Evolutionary conservation across 2,797 vertebrate genomes (phyloP), one percentile per base, ranked within the genome.

Genomic region (Ptychadena robeensis): DNA sequence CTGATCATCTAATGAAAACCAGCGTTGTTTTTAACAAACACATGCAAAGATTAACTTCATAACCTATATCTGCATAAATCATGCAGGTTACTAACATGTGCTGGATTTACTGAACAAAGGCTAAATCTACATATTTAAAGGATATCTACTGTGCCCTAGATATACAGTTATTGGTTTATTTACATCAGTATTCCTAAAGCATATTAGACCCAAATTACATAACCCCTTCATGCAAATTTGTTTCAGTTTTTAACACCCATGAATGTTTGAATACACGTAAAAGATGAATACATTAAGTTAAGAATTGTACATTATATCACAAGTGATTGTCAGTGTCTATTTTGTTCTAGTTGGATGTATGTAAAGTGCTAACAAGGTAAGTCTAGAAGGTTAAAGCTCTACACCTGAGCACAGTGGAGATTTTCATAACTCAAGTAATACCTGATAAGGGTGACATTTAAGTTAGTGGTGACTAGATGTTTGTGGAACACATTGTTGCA

Each of bases 261-360:
- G 18, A 22, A 22, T 61, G 11, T 61, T 61, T 61, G 25, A 3
- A 61, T 28, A 61, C 57, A 61, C 18, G 22, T 53, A 18, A 22
- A 53, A 53, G 27, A 61, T 61, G n/a, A 57, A 66, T 4, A 27
- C 64, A 74, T 35, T 38, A 32, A 66, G 3, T 53, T 8, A 1
- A 2, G 35, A 48, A 6, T 61, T 28, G 10, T 27, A 25, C 57
- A 25, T 10, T 48, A 61, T 9, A 61, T 9, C 12, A 34, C 27
- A 34, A 64, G 9, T 65, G 57, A 73, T 53, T 44, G 11, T 72
- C 11, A 38, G 38, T 44, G 10, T 81, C 8, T 28, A 35, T 65
- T 73, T 73, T 72, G 12, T 80, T 81, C 66, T 81, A 66, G 67
- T 31, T 40, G 59, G 1, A 35, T 65, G 30, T 73, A 35, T 65